These are phyloP conservation scores for Xenotilapia flavipinnis DNA, from an alignment of 2,113 vertebrate species.

Conservation along the genomic window DNA sequence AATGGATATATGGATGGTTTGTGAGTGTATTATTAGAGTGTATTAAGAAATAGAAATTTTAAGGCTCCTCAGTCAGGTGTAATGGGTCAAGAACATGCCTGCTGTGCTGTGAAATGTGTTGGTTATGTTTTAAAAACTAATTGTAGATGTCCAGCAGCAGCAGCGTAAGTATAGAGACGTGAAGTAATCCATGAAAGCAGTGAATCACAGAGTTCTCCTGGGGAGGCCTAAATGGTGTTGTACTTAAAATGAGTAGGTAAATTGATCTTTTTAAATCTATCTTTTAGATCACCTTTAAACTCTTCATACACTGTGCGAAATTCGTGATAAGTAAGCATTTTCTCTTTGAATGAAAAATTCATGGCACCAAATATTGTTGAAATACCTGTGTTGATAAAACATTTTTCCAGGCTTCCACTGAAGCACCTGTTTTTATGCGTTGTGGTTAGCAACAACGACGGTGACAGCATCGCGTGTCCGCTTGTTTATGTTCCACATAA, in stretches of 20 bases:
- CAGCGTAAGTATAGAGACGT: not conserved
- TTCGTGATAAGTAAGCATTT: not conserved
- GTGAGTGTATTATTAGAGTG: not conserved
- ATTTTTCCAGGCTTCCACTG: not conserved
- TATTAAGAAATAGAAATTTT: not conserved
- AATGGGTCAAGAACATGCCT: not conserved
- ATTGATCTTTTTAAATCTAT: not conserved
- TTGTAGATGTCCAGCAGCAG: not conserved
- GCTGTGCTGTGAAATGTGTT: not conserved
- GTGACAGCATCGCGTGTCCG: too few relatives aligned
- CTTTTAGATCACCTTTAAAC: not conserved
- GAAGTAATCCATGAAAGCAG: not conserved
- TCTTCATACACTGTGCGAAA: not conserved
- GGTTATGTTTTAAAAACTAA: not conserved
- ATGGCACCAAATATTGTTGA: not conserved
- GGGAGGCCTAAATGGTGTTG: not conserved
- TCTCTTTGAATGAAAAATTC: not conserved
- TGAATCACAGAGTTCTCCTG: not conserved
- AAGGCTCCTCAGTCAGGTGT: not conserved
- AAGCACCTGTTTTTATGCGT: too few relatives aligned
- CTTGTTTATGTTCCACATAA: too few relatives aligned
- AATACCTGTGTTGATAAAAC: not conserved
- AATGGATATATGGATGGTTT: not conserved
- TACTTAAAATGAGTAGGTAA: not conserved
- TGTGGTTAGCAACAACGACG: too few relatives aligned